Conservation (phyloP, 2,888 invertebrate genomes). For the Heliconius hortense region DNA sequence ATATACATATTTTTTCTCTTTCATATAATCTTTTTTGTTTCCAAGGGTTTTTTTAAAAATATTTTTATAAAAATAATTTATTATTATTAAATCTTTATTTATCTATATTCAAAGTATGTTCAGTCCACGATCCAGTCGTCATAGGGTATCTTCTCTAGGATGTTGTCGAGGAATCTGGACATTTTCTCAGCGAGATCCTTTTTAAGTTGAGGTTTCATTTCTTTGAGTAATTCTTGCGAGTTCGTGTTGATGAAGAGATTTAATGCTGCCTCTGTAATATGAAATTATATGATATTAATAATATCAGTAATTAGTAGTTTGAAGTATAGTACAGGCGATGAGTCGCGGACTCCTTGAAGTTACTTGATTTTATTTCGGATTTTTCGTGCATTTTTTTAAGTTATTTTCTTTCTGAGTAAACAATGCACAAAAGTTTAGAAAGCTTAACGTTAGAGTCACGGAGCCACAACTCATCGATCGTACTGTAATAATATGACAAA, state of each 20-base stretch:
- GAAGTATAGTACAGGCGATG: neutral
- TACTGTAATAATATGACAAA: neutral
- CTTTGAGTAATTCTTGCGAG: conserved; percentile 90
- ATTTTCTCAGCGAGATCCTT: conserved; percentile 88
- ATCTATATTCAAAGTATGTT: neutral
- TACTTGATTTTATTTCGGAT: neutral
- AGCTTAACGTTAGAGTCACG: neutral
- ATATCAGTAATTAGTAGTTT: neutral
- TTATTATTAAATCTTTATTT: conserved; percentile 25
- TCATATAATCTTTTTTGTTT: neutral
- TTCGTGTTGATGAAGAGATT: conserved; percentile 94
- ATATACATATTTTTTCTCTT: too few species aligned
- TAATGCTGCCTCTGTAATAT: conserved; percentile 87
- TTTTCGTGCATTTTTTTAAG: neutral
- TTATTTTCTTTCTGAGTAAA: neutral
- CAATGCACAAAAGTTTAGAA: neutral
- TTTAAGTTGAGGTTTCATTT: conserved; percentile 93
- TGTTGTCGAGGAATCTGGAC: conserved; percentile 87
- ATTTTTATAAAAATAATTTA: neutral
- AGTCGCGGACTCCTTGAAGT: neutral
- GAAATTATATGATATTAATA: neutral
- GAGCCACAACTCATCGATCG: neutral
- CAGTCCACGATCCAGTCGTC: conserved; percentile 87
- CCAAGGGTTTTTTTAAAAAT: too few species aligned
- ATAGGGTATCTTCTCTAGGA: conserved; percentile 89